These are phyloP conservation scores for Champsocephalus gunnari DNA, from an alignment of 2,797 vertebrate species.

Conservation along the genomic window DNA sequence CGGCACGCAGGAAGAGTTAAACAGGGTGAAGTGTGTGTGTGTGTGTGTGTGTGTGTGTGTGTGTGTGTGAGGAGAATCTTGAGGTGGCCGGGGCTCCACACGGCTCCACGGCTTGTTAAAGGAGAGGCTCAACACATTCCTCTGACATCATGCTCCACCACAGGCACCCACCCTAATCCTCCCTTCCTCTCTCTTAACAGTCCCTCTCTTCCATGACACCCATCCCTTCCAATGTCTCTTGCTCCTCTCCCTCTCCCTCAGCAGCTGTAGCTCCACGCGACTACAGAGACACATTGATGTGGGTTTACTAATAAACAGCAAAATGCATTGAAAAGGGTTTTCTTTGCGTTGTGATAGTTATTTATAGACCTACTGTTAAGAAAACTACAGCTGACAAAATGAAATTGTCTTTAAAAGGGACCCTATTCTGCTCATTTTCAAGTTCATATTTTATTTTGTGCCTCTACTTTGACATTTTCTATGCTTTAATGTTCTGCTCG, in stretches of 20 bases:
- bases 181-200: slow-evolving; percentile 38
- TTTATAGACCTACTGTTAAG: not conserved
- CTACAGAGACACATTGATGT: not conserved
- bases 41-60: not conserved
- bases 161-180: slow-evolving; percentile 58
- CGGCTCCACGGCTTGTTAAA: slow-evolving; percentile 43
- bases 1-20: not conserved
- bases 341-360: not conserved
- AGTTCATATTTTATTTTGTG: no score
- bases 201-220: slow-evolving; percentile 21
- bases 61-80: not conserved
- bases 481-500: no score
- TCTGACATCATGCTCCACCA: slow-evolving; percentile 73
- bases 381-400: not conserved
- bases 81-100: slow-evolving; percentile 33
- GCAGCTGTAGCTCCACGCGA: slow-evolving; percentile 26
- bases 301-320: not conserved
- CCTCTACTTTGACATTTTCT: no score
- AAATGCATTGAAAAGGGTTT: not conserved
- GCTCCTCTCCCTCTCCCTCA: slow-evolving; percentile 11
- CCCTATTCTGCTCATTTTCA: no score
- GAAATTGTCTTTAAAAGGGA: no score
- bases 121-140: slow-evolving; percentile 72
- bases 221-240: slow-evolving; percentile 9
- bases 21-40: not conserved